Evolutionary conservation across 2,113 vertebrate genomes (phyloP).

Genomic region (Crocuta crocuta): DNA sequence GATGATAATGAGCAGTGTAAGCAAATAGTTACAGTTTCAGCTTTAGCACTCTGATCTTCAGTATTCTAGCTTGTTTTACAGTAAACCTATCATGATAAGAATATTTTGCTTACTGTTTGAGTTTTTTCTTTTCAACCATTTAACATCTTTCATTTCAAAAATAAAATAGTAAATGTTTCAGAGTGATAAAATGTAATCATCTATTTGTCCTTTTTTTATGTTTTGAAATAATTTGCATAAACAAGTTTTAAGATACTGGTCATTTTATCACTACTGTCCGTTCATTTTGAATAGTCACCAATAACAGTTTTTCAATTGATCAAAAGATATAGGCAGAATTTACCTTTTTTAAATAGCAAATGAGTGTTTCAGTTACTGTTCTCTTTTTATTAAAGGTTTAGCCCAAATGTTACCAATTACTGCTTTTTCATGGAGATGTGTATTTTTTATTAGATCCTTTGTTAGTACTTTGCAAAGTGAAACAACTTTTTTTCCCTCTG

Average conservation of each 20-base stretch:
- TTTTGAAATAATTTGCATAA: conserved; percentile 30
- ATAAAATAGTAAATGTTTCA: neutral
- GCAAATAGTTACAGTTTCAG: neutral
- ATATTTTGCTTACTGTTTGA: conserved; percentile 2
- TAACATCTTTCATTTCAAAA: conserved; percentile 32
- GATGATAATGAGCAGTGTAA: neutral
- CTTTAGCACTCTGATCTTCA: neutral
- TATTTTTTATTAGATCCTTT: neutral
- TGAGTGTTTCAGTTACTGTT: neutral
- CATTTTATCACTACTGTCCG: neutral
- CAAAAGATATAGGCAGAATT: neutral
- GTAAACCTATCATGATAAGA: neutral
- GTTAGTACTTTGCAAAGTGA: neutral
- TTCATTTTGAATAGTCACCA: conserved; percentile 28
- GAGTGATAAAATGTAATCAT: neutral
- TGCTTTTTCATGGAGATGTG: neutral
- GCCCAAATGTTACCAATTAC: neutral
- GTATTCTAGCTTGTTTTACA: neutral
- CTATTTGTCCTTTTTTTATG: neutral
- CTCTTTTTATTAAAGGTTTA: conserved; percentile 17
- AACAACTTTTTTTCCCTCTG: conserved; percentile 36
- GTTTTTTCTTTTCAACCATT: conserved; percentile 46
- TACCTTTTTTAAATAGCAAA: neutral
- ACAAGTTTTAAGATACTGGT: neutral
- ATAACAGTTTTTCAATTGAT: neutral